Evolutionary conservation across 1,140 invertebrate species (phyloP), one percentile per base, ranked within the genome.

Genomic region (Drosophila obscura): DNA sequence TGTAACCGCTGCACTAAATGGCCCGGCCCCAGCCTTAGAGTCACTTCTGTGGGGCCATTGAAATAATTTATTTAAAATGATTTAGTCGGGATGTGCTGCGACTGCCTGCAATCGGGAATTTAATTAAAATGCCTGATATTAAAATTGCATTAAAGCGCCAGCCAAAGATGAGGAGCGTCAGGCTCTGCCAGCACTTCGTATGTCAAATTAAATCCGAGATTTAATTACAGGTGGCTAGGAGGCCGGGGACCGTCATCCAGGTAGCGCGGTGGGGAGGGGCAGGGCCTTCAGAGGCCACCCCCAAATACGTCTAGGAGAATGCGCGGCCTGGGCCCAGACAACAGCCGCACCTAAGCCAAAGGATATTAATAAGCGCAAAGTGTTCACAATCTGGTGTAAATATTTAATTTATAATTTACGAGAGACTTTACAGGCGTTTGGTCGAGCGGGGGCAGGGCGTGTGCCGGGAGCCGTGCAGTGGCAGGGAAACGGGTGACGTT

Each of bases 331-430:
- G 64, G 68, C 50, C 53, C 61, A 57, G 57, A 31, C 63, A 76
- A 66, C 52, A 59, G 75, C 35, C 63, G 63, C 77, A 80, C 77
- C 77, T 80, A 80, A 74, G 77, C 75, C 69, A 59, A 77, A 69
- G 79, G 61, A 79, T 76, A 83, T 83, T 80, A 80, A 77, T 80
- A 80, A 82, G 73, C 78, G 69, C 72, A 83, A 74, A 81, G 58
- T 83, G 72, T 79, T 83, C 72, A 73, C 72, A 82, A 82, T 79
- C 72, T 82, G 72, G 63, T 79, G 76, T 83, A 82, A 82, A 83
- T 84, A 83, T 83, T 83, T 83, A 84, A 84, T 83, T 83, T 83
- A 81, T 81, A 81, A 81, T 79, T 84, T 84, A 83, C 75, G 76
- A 79, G 67, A 73, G 63, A 77, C 60, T 79, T 79, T 72, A 75